Evolutionary conservation across 2,797 vertebrate species (phyloP).

Genomic region (Tympanoctomys barrerae): DNA sequence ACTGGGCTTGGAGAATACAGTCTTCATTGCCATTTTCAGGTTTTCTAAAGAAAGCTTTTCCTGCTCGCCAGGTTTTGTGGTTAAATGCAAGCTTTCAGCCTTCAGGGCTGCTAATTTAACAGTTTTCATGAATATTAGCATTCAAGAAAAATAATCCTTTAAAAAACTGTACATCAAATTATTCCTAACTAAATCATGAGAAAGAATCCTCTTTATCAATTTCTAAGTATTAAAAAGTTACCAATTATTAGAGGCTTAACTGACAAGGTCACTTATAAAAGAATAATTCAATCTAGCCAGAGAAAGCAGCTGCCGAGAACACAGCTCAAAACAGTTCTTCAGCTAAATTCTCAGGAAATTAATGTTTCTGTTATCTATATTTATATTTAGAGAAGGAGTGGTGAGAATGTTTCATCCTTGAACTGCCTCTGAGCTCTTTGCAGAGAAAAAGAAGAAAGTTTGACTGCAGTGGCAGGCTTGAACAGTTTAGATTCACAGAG

Average conservation of each 20-base stretch:
- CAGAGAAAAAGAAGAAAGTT: slow-evolving; percentile 80
- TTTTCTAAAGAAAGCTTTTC: slow-evolving; percentile 20
- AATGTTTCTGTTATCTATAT: slow-evolving; percentile 77
- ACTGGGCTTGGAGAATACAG: not conserved
- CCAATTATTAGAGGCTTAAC: slow-evolving; percentile 75
- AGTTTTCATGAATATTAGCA: slow-evolving; percentile 47
- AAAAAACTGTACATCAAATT: slow-evolving; percentile 62
- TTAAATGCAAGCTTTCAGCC: slow-evolving; percentile 52
- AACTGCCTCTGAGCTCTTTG: slow-evolving; percentile 78
- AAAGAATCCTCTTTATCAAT: slow-evolving; percentile 73
- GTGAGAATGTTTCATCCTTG: slow-evolving; percentile 83
- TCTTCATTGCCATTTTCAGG: slow-evolving; percentile 3
- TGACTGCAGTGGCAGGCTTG: slow-evolving; percentile 69
- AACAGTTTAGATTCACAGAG: slow-evolving; percentile 67
- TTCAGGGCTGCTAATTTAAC: slow-evolving; percentile 55
- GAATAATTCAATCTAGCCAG: slow-evolving; percentile 67
- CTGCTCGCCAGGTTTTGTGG: not conserved
- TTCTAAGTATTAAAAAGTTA: slow-evolving; percentile 77
- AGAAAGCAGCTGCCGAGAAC: slow-evolving; percentile 53
- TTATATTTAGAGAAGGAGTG: slow-evolving; percentile 66
- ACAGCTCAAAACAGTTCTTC: slow-evolving; percentile 71
- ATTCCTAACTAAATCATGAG: slow-evolving; percentile 69
- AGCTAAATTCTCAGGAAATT: slow-evolving; percentile 78
- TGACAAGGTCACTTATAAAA: slow-evolving; percentile 77
- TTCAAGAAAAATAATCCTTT: slow-evolving; percentile 76